phyloP scores from a whole-genome alignment of 2,113 vertebrate species.

The Dromas ardeola region DNA sequence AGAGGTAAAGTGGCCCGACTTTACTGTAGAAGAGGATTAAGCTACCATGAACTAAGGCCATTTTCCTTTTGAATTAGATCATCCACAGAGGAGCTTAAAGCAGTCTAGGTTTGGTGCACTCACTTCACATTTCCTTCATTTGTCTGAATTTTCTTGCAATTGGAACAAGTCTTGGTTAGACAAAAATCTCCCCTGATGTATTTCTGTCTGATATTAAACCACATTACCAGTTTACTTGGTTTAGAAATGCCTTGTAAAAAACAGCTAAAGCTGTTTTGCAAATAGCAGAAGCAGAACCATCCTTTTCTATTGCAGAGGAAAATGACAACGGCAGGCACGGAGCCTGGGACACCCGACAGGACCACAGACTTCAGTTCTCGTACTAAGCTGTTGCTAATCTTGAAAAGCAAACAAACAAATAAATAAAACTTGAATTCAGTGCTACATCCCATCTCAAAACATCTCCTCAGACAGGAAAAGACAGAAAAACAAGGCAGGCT shows the following conservation, averaged over 20 bases:
- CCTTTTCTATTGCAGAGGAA: not conserved
- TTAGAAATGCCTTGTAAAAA: not conserved
- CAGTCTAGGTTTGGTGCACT: not conserved
- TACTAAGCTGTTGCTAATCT: not conserved
- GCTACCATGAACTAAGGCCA: conserved; percentile 15
- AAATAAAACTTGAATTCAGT: not conserved
- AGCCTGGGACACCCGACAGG: not conserved
- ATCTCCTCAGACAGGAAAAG: not conserved
- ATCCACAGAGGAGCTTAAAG: conserved; percentile 28
- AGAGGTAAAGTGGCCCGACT: conserved; percentile 13
- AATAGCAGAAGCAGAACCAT: not conserved
- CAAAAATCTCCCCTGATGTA: not conserved
- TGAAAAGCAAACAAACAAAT: not conserved
- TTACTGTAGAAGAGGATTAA: conserved; percentile 50
- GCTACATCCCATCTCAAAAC: not conserved
- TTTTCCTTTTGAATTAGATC: conserved; percentile 47
- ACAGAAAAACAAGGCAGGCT: not conserved
- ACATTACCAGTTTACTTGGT: not conserved
- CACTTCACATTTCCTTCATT: not conserved
- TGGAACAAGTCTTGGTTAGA: not conserved
- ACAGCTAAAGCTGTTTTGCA: not conserved
- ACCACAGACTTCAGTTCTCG: fast-evolving
- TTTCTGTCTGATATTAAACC: not conserved
- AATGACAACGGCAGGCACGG: not conserved
- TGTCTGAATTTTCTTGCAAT: not conserved